Base-by-base conservation (phyloP, 2,888 invertebrate genomes). In the Sarcophaga subvicina region DNA sequence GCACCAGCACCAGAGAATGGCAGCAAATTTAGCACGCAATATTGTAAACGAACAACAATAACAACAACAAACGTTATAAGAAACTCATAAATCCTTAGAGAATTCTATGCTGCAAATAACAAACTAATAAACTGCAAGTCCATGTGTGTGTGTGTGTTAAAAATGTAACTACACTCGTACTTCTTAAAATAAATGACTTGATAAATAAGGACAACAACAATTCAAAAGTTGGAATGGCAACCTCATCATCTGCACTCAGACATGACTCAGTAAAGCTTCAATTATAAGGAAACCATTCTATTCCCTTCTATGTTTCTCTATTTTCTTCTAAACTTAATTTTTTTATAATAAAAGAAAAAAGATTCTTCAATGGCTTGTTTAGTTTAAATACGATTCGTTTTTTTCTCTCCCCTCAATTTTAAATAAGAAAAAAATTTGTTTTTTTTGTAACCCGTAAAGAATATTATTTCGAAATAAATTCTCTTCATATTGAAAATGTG, bases 1-100 rank as follows among this genome's bases (percentile, higher is more conserved):
- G 17, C 54, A 54, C 10, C 14, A 54, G 17, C 54, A 54, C 10
- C 14, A 54, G 17, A 54, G 54, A 54, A 12, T 17, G 17, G 3
- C 10, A 54, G 4, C 10, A 54, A 54, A 54, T 54, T 14, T 14
- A 54, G 17, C 54, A 12, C 54, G 4, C 54, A 54, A 54, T 54
- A 54, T 17, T 14, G 5, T 54, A 54, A 54, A 54, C 17, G 14
- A 54, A 14, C 54, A 54, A 54, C 14, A 54, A 54, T 0, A 54
- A 12, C 54, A 54, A 54, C 54, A 54, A 54, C 17, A 54, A 64
- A 64, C 4, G 12, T 45, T 8, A 67, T 20, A 67, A 10, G 59
- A 47, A 62, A 71, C 66, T 80, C 72, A 64, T 80, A 80, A 72
- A 67, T 67, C 25, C 72, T 54, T 25, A 45, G 25, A 72, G 17